A percentile compares a stretch with the other conserved stretches of the same genome.
These are phyloP conservation scores for Sebastes elongatus DNA, from an alignment of 2,797 vertebrate species.

Conservation along the genomic window DNA sequence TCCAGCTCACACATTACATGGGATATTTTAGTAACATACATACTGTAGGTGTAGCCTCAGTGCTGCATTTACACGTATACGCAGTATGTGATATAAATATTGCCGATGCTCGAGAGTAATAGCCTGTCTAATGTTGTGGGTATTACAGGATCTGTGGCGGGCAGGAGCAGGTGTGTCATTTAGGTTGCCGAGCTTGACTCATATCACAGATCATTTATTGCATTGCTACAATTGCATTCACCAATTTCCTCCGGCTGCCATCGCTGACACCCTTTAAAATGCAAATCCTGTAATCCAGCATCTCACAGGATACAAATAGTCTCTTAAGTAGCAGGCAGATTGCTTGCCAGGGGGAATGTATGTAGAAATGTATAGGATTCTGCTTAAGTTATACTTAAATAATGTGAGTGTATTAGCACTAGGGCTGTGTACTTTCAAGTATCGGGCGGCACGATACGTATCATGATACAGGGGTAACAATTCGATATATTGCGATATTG, in stretches of 20 bases:
- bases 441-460: too few species aligned
- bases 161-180: conserved; percentile 54
- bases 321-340: conserved; percentile 30
- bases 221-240: conserved; percentile 37
- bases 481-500: fast-evolving
- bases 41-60: background rate
- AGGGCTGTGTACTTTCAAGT: background rate
- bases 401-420: background rate
- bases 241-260: conserved; percentile 47
- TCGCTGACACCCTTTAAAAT: conserved; percentile 63
- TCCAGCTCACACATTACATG: background rate
- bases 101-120: background rate
- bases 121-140: conserved; percentile 10
- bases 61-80: background rate
- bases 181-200: conserved; percentile 27
- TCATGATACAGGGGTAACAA: too few species aligned
- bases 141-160: conserved; percentile 34
- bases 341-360: conserved; percentile 25
- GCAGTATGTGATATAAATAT: conserved; percentile 27
- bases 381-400: conserved; percentile 9
- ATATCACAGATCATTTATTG: conserved; percentile 53
- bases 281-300: conserved; percentile 68
- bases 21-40: background rate
- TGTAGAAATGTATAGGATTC: conserved; percentile 22
- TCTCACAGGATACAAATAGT: conserved; percentile 53